phyloP scores from a whole-genome alignment of 2,888 invertebrate species.

The Leptinotarsa peninsularis region DNA sequence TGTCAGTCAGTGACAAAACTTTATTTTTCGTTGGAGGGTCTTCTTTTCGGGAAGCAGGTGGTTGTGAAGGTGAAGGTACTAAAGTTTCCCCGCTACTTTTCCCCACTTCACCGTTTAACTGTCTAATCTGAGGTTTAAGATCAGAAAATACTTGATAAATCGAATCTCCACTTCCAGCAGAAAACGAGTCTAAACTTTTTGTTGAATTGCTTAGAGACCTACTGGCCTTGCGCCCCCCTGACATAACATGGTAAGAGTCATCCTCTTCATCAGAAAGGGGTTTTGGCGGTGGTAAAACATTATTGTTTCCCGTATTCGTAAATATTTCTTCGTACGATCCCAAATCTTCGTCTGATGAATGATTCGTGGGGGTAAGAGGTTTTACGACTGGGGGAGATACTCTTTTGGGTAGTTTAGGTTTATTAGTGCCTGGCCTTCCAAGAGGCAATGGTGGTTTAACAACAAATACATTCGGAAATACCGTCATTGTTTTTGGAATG shows the following conservation, averaged over 20 bases:
- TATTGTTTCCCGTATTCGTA: background rate
- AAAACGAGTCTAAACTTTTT: constrained; percentile 15
- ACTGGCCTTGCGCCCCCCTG: background rate
- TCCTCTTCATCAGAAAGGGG: background rate
- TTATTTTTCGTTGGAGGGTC: background rate
- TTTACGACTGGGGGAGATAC: constrained; percentile 34
- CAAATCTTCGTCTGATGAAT: background rate
- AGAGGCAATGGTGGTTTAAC: constrained; percentile 23
- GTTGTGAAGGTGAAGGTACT: background rate
- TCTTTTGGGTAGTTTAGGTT: constrained; percentile 23
- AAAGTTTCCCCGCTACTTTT: background rate
- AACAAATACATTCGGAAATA: background rate
- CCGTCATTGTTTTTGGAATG: background rate
- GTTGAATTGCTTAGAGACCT: constrained; percentile 12
- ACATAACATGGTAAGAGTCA: background rate
- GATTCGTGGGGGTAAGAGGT: constrained; percentile 5
- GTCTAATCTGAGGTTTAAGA: background rate
- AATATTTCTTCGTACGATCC: constrained; percentile 15
- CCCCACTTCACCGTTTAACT: background rate
- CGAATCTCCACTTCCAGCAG: background rate
- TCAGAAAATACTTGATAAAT: constrained; percentile 15
- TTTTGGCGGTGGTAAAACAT: background rate
- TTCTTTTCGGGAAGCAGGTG: background rate
- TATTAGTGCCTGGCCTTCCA: constrained; percentile 8
- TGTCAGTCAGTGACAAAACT: background rate